Base-by-base conservation (phyloP, 1,140 invertebrate genomes). In the Drosophila repletoides region DNA sequence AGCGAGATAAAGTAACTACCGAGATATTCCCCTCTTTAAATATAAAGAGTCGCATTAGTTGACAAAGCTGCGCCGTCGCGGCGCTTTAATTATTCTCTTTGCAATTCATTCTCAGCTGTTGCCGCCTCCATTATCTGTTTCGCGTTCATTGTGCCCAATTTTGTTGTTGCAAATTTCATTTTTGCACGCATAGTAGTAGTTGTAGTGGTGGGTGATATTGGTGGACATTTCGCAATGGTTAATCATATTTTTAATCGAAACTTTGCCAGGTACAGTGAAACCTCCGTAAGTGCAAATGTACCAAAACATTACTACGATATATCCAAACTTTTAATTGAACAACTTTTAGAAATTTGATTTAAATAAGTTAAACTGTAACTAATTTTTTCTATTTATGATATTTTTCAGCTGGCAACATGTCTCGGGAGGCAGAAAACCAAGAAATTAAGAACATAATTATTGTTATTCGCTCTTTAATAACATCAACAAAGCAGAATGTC, bases 401-500 rank as follows among this genome's bases (percentile, higher is more conserved):
- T 43, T 51, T 43, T 22, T 43, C 26, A 52, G 5, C 15, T 5
- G 15, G 19, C 5, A 14, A 5, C 2, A 69, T 81, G 74, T 3
- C 31, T 17, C 14, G 6, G 17, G 28, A 63, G 0, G 28, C 46
- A n/a, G 9, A 51, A 7, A 56, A 72, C 5, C 15, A 49, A 21
- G 5, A 38, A 4, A 1, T 89, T 2, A 68, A 55, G 7, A 10
- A 74, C 21, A 17, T 81, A 5, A 55, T 21, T 21, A n/a, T 60
- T 7, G 74, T 90, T 26, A 46, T 90, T 5, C 84, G 86, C 41
- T 76, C 88, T 0, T 26, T 90, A 1, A 71, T 86, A 24, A 81
- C 66, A 31, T 88, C 86, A 10, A 45, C 49, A 5, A 90, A 89
- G 58, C 76, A 66, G 33, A 79, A 86, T 21, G 71, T 74, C 24